Percentiles rank a stretch among this genome's conserved stretches.
phyloP scores from a whole-genome alignment of 2,888 invertebrate genomes.

The Allophyes oxyacanthae region DNA sequence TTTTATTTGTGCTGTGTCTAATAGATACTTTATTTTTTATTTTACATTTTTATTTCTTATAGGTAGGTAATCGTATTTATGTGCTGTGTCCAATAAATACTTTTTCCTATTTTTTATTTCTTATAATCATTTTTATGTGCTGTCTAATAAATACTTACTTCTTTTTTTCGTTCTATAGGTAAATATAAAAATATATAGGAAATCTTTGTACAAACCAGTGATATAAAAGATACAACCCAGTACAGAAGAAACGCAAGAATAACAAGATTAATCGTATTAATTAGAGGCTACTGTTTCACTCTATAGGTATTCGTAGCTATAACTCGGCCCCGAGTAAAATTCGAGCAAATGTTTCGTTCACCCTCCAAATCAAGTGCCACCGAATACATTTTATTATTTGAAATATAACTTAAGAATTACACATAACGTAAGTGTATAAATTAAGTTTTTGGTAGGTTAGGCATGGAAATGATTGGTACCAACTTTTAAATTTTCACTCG shows the following conservation, averaged over 20 bases:
- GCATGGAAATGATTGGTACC: no score
- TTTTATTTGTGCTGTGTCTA: no score
- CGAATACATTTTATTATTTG: conserved; percentile 29
- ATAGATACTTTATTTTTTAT: no score
- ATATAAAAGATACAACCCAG: conserved; percentile 23
- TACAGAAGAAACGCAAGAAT: conserved; percentile 50
- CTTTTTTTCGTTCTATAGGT: no score
- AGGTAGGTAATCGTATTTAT: no score
- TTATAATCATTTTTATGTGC: no score
- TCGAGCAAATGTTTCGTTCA: conserved; percentile 29
- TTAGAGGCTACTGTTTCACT: conserved; percentile 57
- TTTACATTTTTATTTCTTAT: no score
- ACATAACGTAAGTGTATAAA: conserved; percentile 16
- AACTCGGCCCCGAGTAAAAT: conserved; percentile 42
- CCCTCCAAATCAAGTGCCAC: conserved; percentile 43
- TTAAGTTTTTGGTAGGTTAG: conserved; percentile 7
- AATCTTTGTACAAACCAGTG: conserved; percentile 17
- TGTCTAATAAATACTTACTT: no score
- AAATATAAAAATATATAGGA: no score
- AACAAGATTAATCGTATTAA: conserved; percentile 65
- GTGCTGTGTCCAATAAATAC: no score
- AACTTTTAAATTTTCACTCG: no score
- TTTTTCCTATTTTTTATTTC: no score
- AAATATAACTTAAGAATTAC: conserved; percentile 30
- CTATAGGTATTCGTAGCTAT: conserved; percentile 53